Evolutionary conservation across 2,888 invertebrate species (phyloP).

Genomic region (Tachina grossa): DNA sequence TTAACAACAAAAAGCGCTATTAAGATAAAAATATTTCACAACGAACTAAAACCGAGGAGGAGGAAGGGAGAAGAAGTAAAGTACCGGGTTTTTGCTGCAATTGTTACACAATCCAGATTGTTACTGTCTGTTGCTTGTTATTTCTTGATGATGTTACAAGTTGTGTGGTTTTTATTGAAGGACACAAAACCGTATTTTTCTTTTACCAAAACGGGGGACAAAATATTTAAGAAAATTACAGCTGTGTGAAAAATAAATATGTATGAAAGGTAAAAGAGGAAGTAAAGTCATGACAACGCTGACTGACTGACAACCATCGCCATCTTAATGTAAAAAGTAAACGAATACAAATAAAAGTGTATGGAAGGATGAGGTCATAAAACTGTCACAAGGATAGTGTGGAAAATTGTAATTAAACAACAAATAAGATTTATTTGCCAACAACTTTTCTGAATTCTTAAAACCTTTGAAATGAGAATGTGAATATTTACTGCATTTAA

Average conservation of each 20-base stretch:
- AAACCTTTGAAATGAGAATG: background rate
- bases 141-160: constrained; percentile 43
- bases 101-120: constrained; percentile 28
- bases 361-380: constrained; percentile 60
- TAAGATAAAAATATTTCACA: background rate
- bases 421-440: constrained; percentile 67
- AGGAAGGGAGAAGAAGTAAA: background rate
- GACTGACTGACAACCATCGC: constrained; percentile 23
- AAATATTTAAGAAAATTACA: constrained; percentile 43
- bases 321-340: constrained; percentile 28
- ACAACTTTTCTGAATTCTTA: constrained; percentile 10
- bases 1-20: constrained; percentile 38
- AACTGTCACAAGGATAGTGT: constrained; percentile 68
- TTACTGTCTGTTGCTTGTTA: constrained; percentile 44
- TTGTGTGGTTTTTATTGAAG: constrained; percentile 51
- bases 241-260: constrained; percentile 1
- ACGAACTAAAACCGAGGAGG: background rate
- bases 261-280: constrained; percentile 18
- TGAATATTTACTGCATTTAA: constrained; percentile 9
- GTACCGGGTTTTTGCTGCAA: constrained; percentile 20
- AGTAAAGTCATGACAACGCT: constrained; percentile 31
- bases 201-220: constrained; percentile 25
- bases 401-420: constrained; percentile 68
- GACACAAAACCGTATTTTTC: constrained; percentile 13
- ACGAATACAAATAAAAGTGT: background rate